Evolutionary conservation across 2,888 invertebrate species (phyloP), one percentile per base, ranked within the genome.

Genomic region (Orchestes rusci): DNA sequence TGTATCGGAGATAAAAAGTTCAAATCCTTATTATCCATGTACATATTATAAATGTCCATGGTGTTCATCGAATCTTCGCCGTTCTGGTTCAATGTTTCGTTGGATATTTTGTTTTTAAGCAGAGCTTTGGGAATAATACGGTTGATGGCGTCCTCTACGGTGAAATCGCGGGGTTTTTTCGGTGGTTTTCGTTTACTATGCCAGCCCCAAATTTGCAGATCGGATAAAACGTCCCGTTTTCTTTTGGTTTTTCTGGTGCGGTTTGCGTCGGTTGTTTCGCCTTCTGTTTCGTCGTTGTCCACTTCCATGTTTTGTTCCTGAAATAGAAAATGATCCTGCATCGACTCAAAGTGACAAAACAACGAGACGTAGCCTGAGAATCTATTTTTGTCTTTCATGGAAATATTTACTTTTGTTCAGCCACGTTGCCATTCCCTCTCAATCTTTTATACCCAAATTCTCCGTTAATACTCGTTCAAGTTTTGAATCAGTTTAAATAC

Each of bases 131-230:
- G 84, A 62, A 77, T 66, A 76, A 63, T 52, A 63, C 76, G 71
- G 45, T 78, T 73, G 13, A 86, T 66, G 2, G 76, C 79, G 57
- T 83, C 82, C 63, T 81, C 80, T 17, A 82, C 73, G 27, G 78
- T 78, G 53, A 80, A 76, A 63, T 77, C 77, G 54, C 71, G 67
- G 45, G 73, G 72, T 53, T 74, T 75, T 39, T 70, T 71, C 3
- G 74, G 63, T 8, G 75, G 73, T 49, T 74, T 72, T 15, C 77
- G 62, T 55, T 75, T 80, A 39, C 73, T 73, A 55, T 84, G 84
- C 83, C 85, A 86, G 38, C 83, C 82, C 84, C 86, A 84, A 55
- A 82, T 81, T 56, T 84, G 80, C 16, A 87, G 65, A 55, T 80
- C 80, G 36, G 79, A 80, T 10, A 85, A 68, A 19, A 82, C 80